These are phyloP conservation scores for Chloroceryle inda DNA, from an alignment of 2,797 vertebrate species.

Conservation along the genomic window DNA sequence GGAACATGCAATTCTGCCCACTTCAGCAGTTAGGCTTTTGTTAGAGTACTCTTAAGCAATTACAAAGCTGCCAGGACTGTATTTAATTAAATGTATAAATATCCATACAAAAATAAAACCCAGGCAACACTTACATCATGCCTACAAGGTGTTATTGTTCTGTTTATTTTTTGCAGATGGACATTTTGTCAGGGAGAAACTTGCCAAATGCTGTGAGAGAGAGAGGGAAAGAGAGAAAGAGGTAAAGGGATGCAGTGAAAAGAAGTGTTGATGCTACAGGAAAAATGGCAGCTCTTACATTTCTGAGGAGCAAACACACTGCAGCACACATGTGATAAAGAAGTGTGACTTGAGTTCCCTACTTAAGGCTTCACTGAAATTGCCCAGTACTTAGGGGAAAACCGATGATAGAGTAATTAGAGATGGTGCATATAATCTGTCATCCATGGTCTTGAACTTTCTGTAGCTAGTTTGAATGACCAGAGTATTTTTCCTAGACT, in stretches of 20 bases:
- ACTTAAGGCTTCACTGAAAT: conserved; percentile 25
- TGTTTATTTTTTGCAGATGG: conserved; percentile 55
- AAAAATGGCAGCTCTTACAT: background rate
- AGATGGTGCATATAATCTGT: conserved; percentile 9
- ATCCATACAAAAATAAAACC: conserved; percentile 23
- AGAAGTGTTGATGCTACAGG: background rate
- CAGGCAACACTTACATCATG: conserved; percentile 36
- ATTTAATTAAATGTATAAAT: conserved; percentile 55
- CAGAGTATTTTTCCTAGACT: background rate
- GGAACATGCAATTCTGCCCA: conserved; percentile 36
- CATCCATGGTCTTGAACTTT: conserved; percentile 22
- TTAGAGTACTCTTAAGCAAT: conserved; percentile 54
- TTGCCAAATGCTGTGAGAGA: conserved; percentile 4
- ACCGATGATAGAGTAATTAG: conserved; percentile 50
- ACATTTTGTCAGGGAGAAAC: conserved; percentile 12
- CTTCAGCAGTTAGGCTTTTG: conserved; percentile 54
- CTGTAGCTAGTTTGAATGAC: background rate
- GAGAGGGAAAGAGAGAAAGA: background rate
- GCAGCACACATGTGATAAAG: background rate
- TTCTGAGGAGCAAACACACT: conserved; percentile 9
- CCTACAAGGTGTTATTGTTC: conserved; percentile 48
- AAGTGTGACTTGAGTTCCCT: conserved; percentile 9
- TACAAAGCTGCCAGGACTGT: conserved; percentile 35
- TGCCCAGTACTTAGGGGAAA: background rate
- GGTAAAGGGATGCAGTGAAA: background rate